phyloP scores from a whole-genome alignment of 2,113 vertebrate species.

The Cephalopterus ornatus region DNA sequence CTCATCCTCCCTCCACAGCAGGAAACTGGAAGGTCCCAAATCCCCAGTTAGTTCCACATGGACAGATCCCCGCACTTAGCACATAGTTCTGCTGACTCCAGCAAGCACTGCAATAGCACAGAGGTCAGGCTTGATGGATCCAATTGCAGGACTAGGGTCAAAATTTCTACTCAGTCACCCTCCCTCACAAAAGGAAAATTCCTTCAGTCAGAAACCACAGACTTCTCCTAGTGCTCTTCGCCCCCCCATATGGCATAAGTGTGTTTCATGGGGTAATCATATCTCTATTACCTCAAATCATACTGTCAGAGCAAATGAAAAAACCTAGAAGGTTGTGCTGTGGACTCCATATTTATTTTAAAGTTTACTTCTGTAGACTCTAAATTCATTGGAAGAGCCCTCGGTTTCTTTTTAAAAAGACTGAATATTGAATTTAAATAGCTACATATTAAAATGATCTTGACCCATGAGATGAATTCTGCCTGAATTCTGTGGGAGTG shows the following conservation, averaged over 20 bases:
- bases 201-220: background rate
- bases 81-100: background rate
- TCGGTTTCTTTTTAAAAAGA: background rate
- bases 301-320: background rate
- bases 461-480: background rate
- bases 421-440: background rate
- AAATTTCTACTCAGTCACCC: background rate
- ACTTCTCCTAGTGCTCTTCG: background rate
- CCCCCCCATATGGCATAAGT: background rate
- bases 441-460: background rate
- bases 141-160: background rate
- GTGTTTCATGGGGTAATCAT: background rate
- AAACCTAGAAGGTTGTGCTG: background rate
- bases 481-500: background rate
- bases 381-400: background rate
- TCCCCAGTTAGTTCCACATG: conserved; percentile 24
- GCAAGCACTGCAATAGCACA: background rate
- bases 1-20: background rate
- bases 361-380: background rate
- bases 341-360: background rate
- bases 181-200: conserved; percentile 4
- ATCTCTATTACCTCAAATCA: background rate
- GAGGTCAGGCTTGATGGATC: conserved; percentile 22
- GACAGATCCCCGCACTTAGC: background rate
- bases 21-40: background rate